Conservation (phyloP, 30 jellyfish, hydroid and myxozoan species). For the Turritopsis dohrnii region DNA sequence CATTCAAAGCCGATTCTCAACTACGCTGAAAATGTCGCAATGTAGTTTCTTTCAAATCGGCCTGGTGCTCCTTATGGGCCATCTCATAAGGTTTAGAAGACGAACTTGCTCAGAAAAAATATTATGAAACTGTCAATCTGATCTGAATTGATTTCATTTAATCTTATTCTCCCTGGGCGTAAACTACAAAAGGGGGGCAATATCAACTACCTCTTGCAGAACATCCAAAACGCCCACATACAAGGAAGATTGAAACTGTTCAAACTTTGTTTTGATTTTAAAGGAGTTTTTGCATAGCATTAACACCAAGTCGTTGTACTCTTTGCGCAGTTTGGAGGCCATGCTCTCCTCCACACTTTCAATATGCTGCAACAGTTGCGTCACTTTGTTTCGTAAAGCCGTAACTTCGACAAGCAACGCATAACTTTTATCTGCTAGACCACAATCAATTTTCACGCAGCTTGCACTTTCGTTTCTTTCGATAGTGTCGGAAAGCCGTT, state of each 20-base stretch:
- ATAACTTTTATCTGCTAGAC: constrained; percentile 67
- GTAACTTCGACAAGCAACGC: constrained; percentile 49
- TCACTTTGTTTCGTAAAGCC: constrained; percentile 46
- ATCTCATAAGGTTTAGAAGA: no score
- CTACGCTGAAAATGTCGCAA: no score
- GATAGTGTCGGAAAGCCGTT: constrained; percentile 32
- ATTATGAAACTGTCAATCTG: no score
- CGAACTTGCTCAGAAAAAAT: no score
- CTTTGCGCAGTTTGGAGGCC: constrained; percentile 35
- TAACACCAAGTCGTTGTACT: constrained; percentile 39
- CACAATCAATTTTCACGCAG: constrained; percentile 62
- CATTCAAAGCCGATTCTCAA: no score
- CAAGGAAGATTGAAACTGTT: constrained; percentile 58
- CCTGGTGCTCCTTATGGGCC: no score
- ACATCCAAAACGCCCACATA: constrained; percentile 51
- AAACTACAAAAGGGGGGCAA: no score
- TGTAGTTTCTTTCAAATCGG: no score
- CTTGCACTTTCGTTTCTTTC: constrained; percentile 16
- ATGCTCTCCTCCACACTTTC: constrained; percentile 28
- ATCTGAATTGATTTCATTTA: no score
- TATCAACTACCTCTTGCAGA: constrained; percentile 42
- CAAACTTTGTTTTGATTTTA: constrained; percentile 57
- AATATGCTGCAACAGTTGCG: constrained; percentile 25
- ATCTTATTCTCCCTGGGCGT: no score
- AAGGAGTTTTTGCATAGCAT: constrained; percentile 63